phyloP scores from a whole-genome alignment of 2,888 invertebrate species.

The Pasiphila rectangulata region DNA sequence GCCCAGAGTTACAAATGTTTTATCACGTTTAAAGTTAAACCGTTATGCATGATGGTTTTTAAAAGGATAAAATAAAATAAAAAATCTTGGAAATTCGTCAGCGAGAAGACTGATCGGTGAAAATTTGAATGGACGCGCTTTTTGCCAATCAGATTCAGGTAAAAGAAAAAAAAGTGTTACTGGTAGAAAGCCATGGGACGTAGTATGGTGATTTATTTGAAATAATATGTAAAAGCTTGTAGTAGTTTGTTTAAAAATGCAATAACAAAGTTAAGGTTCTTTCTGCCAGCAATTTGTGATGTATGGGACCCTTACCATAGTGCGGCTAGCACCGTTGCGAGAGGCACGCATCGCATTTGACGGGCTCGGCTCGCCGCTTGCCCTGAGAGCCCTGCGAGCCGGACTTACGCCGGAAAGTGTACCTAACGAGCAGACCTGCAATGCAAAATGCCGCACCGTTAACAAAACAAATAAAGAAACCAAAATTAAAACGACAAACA shows the following conservation, averaged over 20 bases:
- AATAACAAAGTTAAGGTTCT: constrained; percentile 36
- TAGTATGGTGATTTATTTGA: too few species aligned
- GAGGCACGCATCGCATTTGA: constrained; percentile 81
- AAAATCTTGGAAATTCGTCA: constrained; percentile 42
- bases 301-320: constrained; percentile 73
- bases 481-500: constrained; percentile 64
- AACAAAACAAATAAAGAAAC: constrained; percentile 73
- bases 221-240: too few species aligned
- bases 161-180: constrained; percentile 41
- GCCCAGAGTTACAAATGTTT: constrained; percentile 24
- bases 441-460: constrained; percentile 80
- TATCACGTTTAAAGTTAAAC: constrained; percentile 7
- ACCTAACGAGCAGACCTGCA: constrained; percentile 82
- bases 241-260: constrained; percentile 32
- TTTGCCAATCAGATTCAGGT: constrained; percentile 43
- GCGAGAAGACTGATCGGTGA: constrained; percentile 38
- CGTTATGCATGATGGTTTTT: constrained; percentile 24
- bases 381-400: constrained; percentile 78
- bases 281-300: constrained; percentile 52
- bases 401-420: constrained; percentile 82
- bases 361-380: constrained; percentile 76
- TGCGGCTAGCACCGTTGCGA: constrained; percentile 80
- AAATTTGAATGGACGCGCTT: constrained; percentile 67
- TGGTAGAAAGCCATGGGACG: constrained; percentile 45
- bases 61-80: constrained; percentile 37